phyloP scores from a whole-genome alignment of 2,797 vertebrate species.

The Lutjanus argentimaculatus region DNA sequence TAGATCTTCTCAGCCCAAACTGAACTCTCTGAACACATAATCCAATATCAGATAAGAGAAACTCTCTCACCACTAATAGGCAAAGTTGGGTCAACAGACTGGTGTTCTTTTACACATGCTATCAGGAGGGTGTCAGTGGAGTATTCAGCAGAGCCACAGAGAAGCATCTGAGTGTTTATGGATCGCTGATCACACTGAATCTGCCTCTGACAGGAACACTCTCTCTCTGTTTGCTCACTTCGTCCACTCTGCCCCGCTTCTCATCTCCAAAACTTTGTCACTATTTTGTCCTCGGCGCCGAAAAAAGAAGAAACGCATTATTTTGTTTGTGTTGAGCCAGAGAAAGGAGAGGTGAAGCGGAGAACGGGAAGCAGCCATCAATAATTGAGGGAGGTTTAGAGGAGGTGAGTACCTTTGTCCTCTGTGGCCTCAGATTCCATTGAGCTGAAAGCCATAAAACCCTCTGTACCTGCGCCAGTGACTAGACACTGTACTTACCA shows the following conservation, averaged over 20 bases:
- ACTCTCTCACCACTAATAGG: not conserved
- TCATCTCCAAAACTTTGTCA: constrained; percentile 29
- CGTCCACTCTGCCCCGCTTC: constrained; percentile 1
- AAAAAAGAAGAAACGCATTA: constrained; percentile 29
- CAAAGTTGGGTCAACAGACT: constrained; percentile 6
- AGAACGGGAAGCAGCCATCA: constrained; percentile 38
- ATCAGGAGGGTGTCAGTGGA: constrained; percentile 12
- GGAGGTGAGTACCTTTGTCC: constrained; percentile 57
- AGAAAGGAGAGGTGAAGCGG: constrained; percentile 14
- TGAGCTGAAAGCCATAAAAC: constrained; percentile 57
- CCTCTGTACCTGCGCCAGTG: constrained; percentile 28
- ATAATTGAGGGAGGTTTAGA: constrained; percentile 60
- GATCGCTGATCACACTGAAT: constrained; percentile 10
- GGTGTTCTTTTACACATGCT: constrained; percentile 1
- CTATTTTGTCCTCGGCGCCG: not conserved
- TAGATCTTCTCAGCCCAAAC: no score
- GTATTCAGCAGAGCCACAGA: constrained; percentile 10
- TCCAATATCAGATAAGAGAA: not conserved
- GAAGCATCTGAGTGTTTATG: constrained; percentile 14
- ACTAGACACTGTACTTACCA: constrained; percentile 51
- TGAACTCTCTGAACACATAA: not conserved
- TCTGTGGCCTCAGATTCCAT: constrained; percentile 38
- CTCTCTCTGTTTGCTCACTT: constrained; percentile 7
- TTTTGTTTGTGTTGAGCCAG: constrained; percentile 21
- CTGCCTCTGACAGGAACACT: constrained; percentile 21